Evolutionary conservation across 2,797 vertebrate genomes (phyloP).

Genomic region (Peromyscus melanophrys): DNA sequence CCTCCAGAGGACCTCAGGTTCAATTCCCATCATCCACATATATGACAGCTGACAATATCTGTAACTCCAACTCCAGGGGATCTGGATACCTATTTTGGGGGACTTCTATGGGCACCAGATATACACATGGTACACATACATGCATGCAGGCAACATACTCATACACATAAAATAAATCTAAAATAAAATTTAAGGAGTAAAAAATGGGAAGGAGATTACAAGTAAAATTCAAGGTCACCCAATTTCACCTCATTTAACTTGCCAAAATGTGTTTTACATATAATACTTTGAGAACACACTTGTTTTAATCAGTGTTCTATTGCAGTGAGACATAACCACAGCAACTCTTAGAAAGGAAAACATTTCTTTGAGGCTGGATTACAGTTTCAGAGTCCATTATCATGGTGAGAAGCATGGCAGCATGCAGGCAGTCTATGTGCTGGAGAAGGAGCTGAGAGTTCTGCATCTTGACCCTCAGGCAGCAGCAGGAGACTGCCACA

Average conservation of each 20-base stretch:
- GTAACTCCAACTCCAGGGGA: background rate
- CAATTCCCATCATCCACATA: background rate
- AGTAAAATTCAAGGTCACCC: background rate
- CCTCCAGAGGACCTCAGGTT: background rate
- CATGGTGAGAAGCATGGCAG: background rate
- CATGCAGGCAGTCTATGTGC: background rate
- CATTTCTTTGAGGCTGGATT: background rate
- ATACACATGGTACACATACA: background rate
- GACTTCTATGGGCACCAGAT: background rate
- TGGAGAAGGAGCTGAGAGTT: background rate
- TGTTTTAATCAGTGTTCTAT: background rate
- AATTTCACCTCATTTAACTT: slow-evolving; percentile 20
- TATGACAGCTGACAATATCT: background rate
- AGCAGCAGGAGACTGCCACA: background rate
- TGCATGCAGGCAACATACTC: background rate
- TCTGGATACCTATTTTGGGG: background rate
- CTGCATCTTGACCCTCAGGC: background rate
- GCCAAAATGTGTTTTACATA: slow-evolving; percentile 9
- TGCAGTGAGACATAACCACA: background rate
- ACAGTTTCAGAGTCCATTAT: background rate
- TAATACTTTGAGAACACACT: background rate
- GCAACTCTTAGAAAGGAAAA: background rate
- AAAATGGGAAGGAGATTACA: background rate
- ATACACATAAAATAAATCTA: background rate
- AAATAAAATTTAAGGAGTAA: background rate